Conservation (phyloP, 2,113 vertebrate species). For the Clarias macrocephalus region DNA sequence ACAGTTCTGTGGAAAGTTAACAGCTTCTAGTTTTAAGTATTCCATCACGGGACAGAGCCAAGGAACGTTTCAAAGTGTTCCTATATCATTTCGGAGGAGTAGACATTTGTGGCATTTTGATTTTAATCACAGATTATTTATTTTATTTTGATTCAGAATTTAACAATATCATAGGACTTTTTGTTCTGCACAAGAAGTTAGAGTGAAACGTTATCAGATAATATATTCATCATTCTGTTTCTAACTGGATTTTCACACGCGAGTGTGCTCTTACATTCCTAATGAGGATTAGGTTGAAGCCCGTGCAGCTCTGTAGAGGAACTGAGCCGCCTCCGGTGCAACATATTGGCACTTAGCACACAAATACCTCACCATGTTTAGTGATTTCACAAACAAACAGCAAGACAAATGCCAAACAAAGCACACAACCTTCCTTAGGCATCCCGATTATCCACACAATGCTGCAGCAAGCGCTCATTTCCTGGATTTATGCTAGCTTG, state of each 20-base stretch:
- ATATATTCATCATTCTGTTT: not conserved
- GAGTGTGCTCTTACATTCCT: not conserved
- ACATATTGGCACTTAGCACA: not conserved
- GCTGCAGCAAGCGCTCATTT: not conserved
- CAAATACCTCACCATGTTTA: slow-evolving; percentile 4
- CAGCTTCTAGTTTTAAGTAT: not conserved
- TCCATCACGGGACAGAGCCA: not conserved
- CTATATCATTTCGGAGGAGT: not conserved
- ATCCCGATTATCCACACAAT: not conserved
- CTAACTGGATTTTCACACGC: not conserved
- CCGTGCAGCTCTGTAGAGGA: not conserved
- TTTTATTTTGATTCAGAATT: not conserved
- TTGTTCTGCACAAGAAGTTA: not conserved
- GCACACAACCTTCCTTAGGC: not conserved
- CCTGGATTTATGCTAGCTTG: not conserved
- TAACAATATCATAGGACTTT: not conserved
- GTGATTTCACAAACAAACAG: slow-evolving; percentile 18
- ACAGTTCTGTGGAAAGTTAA: not conserved
- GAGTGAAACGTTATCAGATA: not conserved
- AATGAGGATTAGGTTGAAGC: not conserved
- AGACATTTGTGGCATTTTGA: not conserved
- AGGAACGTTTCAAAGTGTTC: not conserved
- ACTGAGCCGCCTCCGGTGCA: not conserved
- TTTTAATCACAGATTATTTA: not conserved
- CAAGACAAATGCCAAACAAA: not conserved